A percentile compares a stretch with the other conserved stretches of the same genome.
phyloP scores from a whole-genome alignment of 2,113 vertebrate genomes.

The Clarias macrocephalus region DNA sequence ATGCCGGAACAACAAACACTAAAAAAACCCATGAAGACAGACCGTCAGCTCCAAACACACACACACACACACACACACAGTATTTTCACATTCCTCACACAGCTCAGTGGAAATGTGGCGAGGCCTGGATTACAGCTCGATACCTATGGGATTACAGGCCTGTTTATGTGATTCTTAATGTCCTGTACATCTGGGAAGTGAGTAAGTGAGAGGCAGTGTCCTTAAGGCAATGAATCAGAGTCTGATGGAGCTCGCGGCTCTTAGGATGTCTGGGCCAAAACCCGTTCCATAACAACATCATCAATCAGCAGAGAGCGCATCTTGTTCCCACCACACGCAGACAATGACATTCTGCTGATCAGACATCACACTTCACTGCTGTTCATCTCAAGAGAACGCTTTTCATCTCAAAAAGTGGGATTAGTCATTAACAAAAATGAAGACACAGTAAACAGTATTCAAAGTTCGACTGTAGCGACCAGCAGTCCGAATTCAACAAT shows the following conservation, averaged over 20 bases:
- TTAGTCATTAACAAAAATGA: neutral
- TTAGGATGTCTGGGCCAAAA: slow-evolving; percentile 14
- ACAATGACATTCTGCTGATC: slow-evolving; percentile 31
- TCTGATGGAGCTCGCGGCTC: neutral
- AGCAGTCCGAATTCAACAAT: neutral
- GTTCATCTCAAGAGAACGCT: neutral
- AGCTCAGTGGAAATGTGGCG: neutral
- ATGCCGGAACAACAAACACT: neutral
- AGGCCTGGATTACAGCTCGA: slow-evolving; percentile 1
- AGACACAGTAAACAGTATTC: neutral
- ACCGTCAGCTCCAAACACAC: neutral
- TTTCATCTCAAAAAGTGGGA: neutral
- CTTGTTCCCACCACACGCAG: slow-evolving; percentile 4
- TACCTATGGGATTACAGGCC: neutral
- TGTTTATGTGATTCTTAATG: slow-evolving; percentile 10
- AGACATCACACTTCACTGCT: slow-evolving; percentile 3
- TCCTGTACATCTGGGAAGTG: slow-evolving; percentile 23
- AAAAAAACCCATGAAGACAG: neutral
- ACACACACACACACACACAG: neutral
- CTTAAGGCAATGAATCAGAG: slow-evolving; percentile 31
- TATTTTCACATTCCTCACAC: neutral
- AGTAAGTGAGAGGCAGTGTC: slow-evolving; percentile 7
- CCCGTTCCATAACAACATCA: slow-evolving; percentile 25
- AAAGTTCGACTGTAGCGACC: neutral
- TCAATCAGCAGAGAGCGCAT: slow-evolving; percentile 23